Evolutionary conservation across 2,797 vertebrate species (phyloP), one percentile per base, ranked within the genome.

Genomic region (Chiroxiphia lanceolata): DNA sequence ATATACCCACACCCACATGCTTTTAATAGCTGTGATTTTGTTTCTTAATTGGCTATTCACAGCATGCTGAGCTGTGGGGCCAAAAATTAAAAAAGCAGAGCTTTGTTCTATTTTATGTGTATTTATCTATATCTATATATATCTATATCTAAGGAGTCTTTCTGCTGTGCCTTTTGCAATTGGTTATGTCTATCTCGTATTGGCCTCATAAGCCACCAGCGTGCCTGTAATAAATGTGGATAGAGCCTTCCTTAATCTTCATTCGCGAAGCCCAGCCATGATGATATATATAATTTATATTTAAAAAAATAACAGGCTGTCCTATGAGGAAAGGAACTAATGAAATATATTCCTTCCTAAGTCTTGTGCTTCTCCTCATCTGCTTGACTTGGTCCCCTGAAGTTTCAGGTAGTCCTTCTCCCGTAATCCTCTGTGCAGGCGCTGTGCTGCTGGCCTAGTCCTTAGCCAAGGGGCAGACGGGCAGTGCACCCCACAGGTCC

Each of bases 381-480:
- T 79, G 31, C 38, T 75, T 76, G n/a, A 23, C 22, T 68, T 17
- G 27, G 25, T 90, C 27, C 18, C 8, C 16, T 1, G 13, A 6
- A 2, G 1, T 60, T 84, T 60, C 53, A 79, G 13, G 48, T 23
- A 17, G 40, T 27, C 11, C 38, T 70, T 5, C 31, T 57, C 16
- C 27, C 1, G 4, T 67, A 42, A 34, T 78, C 5, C 40, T 11
- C 65, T 26, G 22, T 25, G 36, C 0, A 1, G 15, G 42, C 40
- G 27, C 47, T 2, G 0, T 20, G 6, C 34, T 59, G 26, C 70
- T n/a, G 20, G 72, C 64, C 42, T 26, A 22, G 2, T 51, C 23
- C 76, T 76, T 2, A 5, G 13, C 59, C 0, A 0, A 6, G 33
- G 15, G 23, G 8, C 0, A 0, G 29, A 4, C 6, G 13, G 29